Base-by-base conservation (phyloP, 2,113 vertebrate genomes). In the Chaenocephalus aceratus region DNA sequence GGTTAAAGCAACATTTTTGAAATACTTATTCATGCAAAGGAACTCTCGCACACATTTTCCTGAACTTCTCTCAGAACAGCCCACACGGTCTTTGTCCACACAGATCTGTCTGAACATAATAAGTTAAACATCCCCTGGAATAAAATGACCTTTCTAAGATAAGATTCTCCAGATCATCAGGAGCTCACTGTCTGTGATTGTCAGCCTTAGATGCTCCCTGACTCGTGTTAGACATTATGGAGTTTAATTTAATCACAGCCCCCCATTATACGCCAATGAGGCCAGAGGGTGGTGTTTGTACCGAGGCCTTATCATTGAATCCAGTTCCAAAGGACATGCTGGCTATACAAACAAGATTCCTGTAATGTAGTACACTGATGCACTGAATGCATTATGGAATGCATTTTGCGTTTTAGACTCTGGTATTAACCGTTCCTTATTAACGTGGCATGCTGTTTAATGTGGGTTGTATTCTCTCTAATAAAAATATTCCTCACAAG, bases 211-310 rank as follows among this genome's bases (percentile, higher is more conserved):
- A 64, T 30, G 60, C 18, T 49, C 59, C 64, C 58, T 14, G 62
- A 45, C 51, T 76, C 60, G 61, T 77, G 83, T 77, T 72, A 16
- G 45, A 84, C 78, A 75, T 82, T 68, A 82, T 62, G 48, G 60
- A 58, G 30, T 68, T 75, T 51, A 75, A 82, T 86, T 84, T 63
- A 77, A 86, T 81, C 78, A 77, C 71, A 10, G 21, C 11, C 18
- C 11, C 18, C 77, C 66, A 62, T 87, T 87, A 83, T 62, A 44
- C 44, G 9, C 61, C 80, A 81, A 41, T 57, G 62, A 83, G n/a
- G 80, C 77, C 73, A 49, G 70, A 64, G n/a, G 75, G 73, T 75
- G 62, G 67, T 45, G 44, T 48, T 72, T 72, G 52, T 54, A 75
- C 66, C 1, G 15, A 45, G 44, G 30, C 26, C 61, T 51, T 54